phyloP scores from a whole-genome alignment of 2,888 invertebrate genomes.

The Aleiodes testaceus region DNA sequence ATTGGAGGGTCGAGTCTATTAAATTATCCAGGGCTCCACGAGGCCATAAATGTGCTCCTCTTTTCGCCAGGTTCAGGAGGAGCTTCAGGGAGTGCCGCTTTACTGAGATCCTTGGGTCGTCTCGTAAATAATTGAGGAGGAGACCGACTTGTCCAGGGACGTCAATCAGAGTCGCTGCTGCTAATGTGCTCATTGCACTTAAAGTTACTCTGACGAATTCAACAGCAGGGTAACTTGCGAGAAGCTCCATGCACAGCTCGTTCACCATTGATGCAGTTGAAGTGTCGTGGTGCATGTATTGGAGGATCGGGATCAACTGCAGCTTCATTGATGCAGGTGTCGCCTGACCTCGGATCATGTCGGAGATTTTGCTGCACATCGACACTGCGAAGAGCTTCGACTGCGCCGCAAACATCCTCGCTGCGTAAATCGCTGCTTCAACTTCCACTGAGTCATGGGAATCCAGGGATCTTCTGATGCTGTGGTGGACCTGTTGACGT shows the following conservation, averaged over 20 bases:
- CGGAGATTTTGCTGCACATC: slow-evolving; percentile 95
- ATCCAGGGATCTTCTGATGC: slow-evolving; percentile 91
- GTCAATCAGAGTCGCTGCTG: slow-evolving; percentile 91
- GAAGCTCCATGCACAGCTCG: slow-evolving; percentile 81
- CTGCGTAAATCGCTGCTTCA: slow-evolving; percentile 96
- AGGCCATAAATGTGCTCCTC: slow-evolving; percentile 87
- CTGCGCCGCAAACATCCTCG: slow-evolving; percentile 94
- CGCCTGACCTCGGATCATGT: slow-evolving; percentile 94
- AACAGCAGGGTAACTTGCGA: slow-evolving; percentile 85
- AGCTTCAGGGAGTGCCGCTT: slow-evolving; percentile 81
- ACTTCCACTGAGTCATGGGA: slow-evolving; percentile 97
- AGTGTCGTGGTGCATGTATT: slow-evolving; percentile 93
- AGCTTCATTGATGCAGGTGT: slow-evolving; percentile 94
- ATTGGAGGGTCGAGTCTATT: slow-evolving; percentile 70
- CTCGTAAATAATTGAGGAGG: slow-evolving; percentile 79
- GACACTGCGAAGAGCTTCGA: slow-evolving; percentile 96
- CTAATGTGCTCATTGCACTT: slow-evolving; percentile 89
- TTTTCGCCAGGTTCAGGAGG: slow-evolving; percentile 80
- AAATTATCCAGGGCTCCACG: slow-evolving; percentile 75
- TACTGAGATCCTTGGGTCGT: slow-evolving; percentile 82
- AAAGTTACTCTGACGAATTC: slow-evolving; percentile 88
- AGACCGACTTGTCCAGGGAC: slow-evolving; percentile 89
- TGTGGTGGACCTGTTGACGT: slow-evolving; percentile 92
- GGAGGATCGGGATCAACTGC: slow-evolving; percentile 90
- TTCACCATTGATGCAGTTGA: slow-evolving; percentile 84